Evolutionary conservation across 2,888 invertebrate genomes (phyloP), one percentile per base, ranked within the genome.

Genomic region (Diaprepes abbreviatus): DNA sequence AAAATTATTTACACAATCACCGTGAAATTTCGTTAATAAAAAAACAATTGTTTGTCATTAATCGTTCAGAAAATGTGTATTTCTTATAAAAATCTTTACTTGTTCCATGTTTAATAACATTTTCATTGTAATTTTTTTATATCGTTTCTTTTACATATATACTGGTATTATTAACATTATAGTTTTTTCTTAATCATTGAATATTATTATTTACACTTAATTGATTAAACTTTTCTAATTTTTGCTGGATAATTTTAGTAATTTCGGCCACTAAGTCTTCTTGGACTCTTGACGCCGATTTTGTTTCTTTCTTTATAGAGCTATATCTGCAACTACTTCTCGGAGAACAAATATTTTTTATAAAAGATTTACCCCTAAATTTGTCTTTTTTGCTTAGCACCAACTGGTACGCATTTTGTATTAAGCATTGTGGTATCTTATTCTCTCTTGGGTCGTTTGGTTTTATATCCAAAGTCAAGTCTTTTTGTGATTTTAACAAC

Each of bases 381-480:
- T 86, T 88, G 74, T 87, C 87, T 76, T 90, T 90, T 9, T 89
- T 87, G 74, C 91, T 91, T 0, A 89, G 90, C 0, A 93, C 93
- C 78, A 94, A 85, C 78, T 91, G 90, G 82, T 93, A 93, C 50
- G 93, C 88, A 36, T 89, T 90, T 52, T 89, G 85, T 75, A 94
- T 90, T 60, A 94, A 85, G 45, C 94, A 92, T 78, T 90, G 91
- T 0, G 94, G 94, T 75, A 92, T 89, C 85, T 93, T 88, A 64
- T 88, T 91, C 77, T 94, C 94, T 58, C 94, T 85, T 0, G 94
- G 94, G 82, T 95, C 94, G 78, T 94, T 94, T 0, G 94, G 94
- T 60, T 92, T 87, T 73, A 94, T 90, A 72, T 92, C 91, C 48
- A 93, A 87, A 5, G 90, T 88, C 74, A 92, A 90, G 66, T 92